A percentile compares a stretch with the other conserved stretches of the same genome.
Conservation (phyloP, 2,888 invertebrate genomes). For the Yponomeuta malinellus region DNA sequence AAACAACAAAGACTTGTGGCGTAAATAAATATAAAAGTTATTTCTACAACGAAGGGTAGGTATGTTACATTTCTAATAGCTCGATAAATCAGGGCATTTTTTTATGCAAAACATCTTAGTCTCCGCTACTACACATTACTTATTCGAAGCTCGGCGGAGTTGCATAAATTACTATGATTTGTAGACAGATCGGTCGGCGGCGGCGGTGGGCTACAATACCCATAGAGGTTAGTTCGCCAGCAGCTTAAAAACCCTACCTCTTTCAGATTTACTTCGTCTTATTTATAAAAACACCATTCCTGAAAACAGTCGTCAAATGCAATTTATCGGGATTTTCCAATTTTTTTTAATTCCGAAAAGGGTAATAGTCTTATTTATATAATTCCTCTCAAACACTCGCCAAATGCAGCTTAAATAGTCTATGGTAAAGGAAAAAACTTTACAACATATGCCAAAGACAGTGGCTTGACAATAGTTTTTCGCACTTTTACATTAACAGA, state of each 20-base stretch:
- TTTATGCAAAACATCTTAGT: background rate
- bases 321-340: too few relatives aligned
- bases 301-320: too few relatives aligned
- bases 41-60: background rate
- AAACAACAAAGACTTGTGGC: background rate
- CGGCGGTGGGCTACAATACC: background rate
- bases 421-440: too few relatives aligned
- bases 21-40: background rate
- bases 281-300: too few relatives aligned
- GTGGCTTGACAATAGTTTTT: too few relatives aligned
- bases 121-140: background rate
- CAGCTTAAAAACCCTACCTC: background rate
- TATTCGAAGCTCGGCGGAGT: background rate
- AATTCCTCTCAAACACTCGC: too few relatives aligned
- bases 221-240: background rate
- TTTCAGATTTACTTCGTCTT: background rate
- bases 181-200: background rate
- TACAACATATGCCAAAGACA: background rate
- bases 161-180: constrained; percentile 1
- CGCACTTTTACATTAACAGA: too few relatives aligned
- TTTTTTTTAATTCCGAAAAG: too few relatives aligned
- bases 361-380: too few relatives aligned
- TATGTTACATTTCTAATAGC: background rate
- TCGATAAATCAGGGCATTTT: background rate
- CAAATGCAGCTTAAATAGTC: too few relatives aligned